Conservation (phyloP, 2,113 vertebrate genomes). For the Antechinus flavipes region DNA sequence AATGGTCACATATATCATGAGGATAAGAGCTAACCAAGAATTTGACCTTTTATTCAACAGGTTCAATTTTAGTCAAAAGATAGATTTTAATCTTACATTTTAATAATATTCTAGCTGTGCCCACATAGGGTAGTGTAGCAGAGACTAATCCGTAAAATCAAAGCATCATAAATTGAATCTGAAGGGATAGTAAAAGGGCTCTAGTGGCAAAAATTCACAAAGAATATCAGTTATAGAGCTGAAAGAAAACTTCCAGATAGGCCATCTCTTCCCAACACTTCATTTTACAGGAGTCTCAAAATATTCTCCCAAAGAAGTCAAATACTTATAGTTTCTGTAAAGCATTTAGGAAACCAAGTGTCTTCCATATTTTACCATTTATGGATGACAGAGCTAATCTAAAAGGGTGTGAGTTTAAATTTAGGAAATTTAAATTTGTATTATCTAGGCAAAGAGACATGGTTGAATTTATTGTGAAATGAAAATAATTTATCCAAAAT, state of each 20-base stretch:
- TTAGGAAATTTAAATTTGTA: background rate
- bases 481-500: background rate
- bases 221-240: background rate
- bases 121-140: background rate
- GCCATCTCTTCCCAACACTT: background rate
- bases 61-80: background rate
- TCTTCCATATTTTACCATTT: background rate
- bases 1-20: background rate
- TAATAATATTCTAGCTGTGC: background rate
- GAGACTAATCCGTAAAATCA: background rate
- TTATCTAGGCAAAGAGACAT: background rate
- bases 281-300: background rate
- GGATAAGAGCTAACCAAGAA: background rate
- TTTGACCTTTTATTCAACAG: background rate
- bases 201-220: background rate
- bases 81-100: background rate
- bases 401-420: conserved; percentile 6
- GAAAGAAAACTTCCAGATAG: background rate
- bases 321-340: background rate
- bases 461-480: background rate
- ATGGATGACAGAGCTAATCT: conserved; percentile 9
- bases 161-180: background rate
- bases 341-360: background rate
- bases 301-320: background rate
- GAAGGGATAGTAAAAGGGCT: background rate